Evolutionary conservation across 2,888 invertebrate genomes (phyloP), one percentile per base, ranked within the genome.

Genomic region (Calliopum simillimum): DNA sequence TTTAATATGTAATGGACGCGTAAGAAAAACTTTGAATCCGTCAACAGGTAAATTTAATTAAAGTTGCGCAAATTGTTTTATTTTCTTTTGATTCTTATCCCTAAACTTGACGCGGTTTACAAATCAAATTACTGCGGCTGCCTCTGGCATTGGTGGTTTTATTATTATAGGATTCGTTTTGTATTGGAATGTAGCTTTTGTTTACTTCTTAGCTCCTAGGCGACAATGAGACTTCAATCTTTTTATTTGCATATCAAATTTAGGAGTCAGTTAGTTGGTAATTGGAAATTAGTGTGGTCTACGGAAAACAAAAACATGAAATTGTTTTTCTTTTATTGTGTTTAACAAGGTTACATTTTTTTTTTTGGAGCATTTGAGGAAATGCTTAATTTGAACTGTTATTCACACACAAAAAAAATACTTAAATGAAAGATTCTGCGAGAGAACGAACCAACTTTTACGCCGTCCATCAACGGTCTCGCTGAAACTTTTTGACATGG

Each of bases 41-140:
- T 33, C 33, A 33, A 16, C n/a, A 41, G 33, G 56, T 33, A 16
- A 77, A 76, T 77, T 74, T 77, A 77, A 76, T 76, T 77, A 76
- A 74, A 77, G 74, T 76, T 76, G 72, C 71, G 74, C 73, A 77
- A 76, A 76, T 75, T 74, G 76, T 76, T 74, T 77, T 77, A 76
- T 75, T 76, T 74, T 74, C 75, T 76, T 62, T 74, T 75, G 74
- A 75, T 77, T 73, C 73, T 75, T 75, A 71, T 74, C 73, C 73
- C 72, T 73, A 74, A 74, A 73, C 69, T 64, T 71, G 63, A 44
- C 68, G 70, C 66, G 71, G 64, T 49, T 72, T 71, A 70, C 64
- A 69, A 61, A 61, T n/a, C 14, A 68, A 68, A 61, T 68, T 68
- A 59, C 51, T 51, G 14, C 23, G 23, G 44, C 66, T 46, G 56